Conservation (phyloP, 2,888 invertebrate genomes). For the Eulithis testata region DNA sequence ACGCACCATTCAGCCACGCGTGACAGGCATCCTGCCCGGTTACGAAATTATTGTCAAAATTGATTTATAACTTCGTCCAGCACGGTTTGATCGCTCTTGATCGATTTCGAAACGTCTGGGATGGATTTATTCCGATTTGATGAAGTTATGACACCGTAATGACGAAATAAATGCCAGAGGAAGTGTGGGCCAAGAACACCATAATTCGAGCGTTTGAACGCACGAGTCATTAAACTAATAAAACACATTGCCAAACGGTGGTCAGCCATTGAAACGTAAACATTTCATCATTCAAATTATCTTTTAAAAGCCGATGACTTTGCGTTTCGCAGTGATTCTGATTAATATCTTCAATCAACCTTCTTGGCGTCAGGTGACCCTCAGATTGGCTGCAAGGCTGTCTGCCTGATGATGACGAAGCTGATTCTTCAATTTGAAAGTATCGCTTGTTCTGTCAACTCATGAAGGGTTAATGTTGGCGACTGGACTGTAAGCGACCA, state of each 20-base stretch:
- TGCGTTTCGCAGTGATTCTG: conserved; percentile 36
- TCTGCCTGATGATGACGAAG: conserved; percentile 39
- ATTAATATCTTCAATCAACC: conserved; percentile 39
- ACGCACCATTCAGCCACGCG: conserved; percentile 37
- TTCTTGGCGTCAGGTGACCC: conserved; percentile 40
- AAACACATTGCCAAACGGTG: conserved; percentile 29
- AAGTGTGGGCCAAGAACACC: conserved; percentile 27
- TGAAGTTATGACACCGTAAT: conserved; percentile 28
- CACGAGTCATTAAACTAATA: conserved; percentile 29
- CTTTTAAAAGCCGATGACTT: conserved; percentile 38
- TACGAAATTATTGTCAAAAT: conserved; percentile 38
- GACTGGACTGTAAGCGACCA: conserved; percentile 8
- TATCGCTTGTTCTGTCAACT: conserved; percentile 20
- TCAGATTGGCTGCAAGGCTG: conserved; percentile 39
- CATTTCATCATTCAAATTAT: conserved; percentile 38
- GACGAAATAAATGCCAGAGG: conserved; percentile 29
- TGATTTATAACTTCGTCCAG: conserved; percentile 31
- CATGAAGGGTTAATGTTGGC: conserved; percentile 18
- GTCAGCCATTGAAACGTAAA: conserved; percentile 29
- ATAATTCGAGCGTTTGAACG: conserved; percentile 18
- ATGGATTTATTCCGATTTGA: conserved; percentile 34
- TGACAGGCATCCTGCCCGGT: conserved; percentile 31
- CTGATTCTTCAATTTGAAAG: conserved; percentile 25
- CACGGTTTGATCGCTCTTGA: conserved; percentile 23
- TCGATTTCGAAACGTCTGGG: conserved; percentile 32